Evolutionary conservation across 1,140 invertebrate species (phyloP).

Genomic region (Babylonia areolata): DNA sequence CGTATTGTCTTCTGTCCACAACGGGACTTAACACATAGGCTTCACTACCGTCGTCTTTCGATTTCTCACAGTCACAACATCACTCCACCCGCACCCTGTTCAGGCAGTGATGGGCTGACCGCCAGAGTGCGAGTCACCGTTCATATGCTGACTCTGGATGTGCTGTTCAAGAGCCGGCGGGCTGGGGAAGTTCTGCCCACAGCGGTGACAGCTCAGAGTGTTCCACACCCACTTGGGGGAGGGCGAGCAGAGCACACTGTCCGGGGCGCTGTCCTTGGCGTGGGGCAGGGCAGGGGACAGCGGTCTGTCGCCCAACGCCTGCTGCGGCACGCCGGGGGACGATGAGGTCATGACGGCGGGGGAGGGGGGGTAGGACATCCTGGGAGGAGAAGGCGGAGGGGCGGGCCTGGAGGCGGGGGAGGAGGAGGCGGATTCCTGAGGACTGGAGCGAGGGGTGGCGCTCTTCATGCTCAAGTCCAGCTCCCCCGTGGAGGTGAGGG

Average conservation of each 20-base stretch:
- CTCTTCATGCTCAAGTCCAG: slow-evolving; percentile 71
- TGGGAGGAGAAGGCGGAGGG: neutral
- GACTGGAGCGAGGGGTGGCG: slow-evolving; percentile 54
- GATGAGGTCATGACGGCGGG: slow-evolving; percentile 24
- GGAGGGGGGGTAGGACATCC: neutral
- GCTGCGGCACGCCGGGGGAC: neutral
- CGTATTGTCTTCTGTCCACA: too few species aligned
- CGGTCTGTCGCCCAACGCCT: neutral
- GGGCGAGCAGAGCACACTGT: slow-evolving; percentile 22
- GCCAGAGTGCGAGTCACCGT: slow-evolving; percentile 31
- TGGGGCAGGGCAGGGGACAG: slow-evolving; percentile 15
- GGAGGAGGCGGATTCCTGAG: slow-evolving; percentile 44
- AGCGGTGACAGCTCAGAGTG: slow-evolving; percentile 74
- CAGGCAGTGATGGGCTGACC: slow-evolving; percentile 36
- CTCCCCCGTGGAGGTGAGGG: slow-evolving; percentile 59
- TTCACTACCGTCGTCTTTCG: too few species aligned
- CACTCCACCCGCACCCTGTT: neutral
- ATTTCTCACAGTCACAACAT: too few species aligned
- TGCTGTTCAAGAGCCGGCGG: slow-evolving; percentile 73
- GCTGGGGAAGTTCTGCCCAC: slow-evolving; percentile 74
- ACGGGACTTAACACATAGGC: too few species aligned
- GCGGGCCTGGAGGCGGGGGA: slow-evolving; percentile 23
- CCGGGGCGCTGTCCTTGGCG: slow-evolving; percentile 29
- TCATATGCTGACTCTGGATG: slow-evolving; percentile 69
- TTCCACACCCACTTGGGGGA: slow-evolving; percentile 64